Evolutionary conservation across 2,888 invertebrate genomes (phyloP), one percentile per base, ranked within the genome.

Genomic region (Drosophila mercatorum): DNA sequence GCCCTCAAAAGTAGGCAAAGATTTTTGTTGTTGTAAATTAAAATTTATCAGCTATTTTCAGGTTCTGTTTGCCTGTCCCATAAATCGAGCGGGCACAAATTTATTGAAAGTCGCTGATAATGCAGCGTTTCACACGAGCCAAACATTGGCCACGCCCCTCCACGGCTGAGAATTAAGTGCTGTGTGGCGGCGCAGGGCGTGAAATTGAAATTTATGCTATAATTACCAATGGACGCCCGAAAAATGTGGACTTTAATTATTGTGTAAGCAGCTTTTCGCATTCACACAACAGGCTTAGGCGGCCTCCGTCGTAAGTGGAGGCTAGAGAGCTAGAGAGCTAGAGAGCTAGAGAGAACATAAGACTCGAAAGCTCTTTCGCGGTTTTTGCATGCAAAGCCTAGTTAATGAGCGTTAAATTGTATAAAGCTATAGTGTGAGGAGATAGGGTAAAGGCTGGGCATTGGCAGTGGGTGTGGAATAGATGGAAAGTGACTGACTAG

Each of bases 171-270:
- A 41, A 40, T 11, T 36, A 44, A 51, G 41, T 7, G 51, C 57
- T 51, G 59, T 61, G 66, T 65, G 68, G 70, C 68, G 75, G 79
- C 78, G 22, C n/a, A 81, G 84, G 49, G 72, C 85, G 88, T 88
- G 83, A 88, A 85, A 88, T 88, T 78, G 68, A 88, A 85, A 83
- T 80, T 75, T 78, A 75, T 82, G 75, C 85, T 80, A 70, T 85
- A 88, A 83, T 83, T 83, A 75, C 70, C 64, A 69, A 28, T 43
- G 60, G 28, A 34, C 40, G 59, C 43, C 53, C 31, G 11, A 34
- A 52, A 57, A 72, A 64, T 40, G 68, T 53, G 64, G 68, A 72
- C 62, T 65, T 64, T 62, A 59, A 67, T 75, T 70, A 64, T 64
- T 43, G 10, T 63, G 36, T 43, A 64, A 64, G 64, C 64, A 28